Conservation (phyloP, 2,888 invertebrate species). For the Tenodera sinensis region DNA sequence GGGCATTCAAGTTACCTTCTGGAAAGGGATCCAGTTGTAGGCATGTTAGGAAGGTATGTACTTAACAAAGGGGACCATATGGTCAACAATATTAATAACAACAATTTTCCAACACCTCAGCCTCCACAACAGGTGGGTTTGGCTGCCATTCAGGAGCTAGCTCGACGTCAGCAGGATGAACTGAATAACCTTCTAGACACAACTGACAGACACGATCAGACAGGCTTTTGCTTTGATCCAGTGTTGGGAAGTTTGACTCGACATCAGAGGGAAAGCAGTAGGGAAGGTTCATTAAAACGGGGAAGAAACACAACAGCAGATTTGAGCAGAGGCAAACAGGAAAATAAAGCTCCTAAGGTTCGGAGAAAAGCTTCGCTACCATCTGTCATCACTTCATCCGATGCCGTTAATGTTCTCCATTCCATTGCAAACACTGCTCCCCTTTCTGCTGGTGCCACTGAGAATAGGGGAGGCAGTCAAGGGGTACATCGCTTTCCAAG, state of each 20-base stretch:
- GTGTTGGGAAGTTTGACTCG: slow-evolving; percentile 43
- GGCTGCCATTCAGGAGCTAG: slow-evolving; percentile 74
- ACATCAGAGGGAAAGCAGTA: slow-evolving; percentile 46
- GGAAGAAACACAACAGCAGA: slow-evolving; percentile 41
- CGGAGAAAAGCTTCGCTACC: slow-evolving; percentile 11
- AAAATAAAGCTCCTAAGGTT: slow-evolving; percentile 39
- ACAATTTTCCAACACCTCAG: slow-evolving; percentile 14
- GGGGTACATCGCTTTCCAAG: slow-evolving; percentile 28
- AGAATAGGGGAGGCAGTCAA: slow-evolving; percentile 20
- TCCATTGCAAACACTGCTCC: neutral
- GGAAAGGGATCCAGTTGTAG: slow-evolving; percentile 24
- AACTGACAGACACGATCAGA: slow-evolving; percentile 28
- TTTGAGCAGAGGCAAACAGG: slow-evolving; percentile 44
- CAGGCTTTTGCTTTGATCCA: slow-evolving; percentile 3
- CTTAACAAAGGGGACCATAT: slow-evolving; percentile 14
- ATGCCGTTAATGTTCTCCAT: neutral
- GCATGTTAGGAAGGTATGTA: slow-evolving; percentile 35
- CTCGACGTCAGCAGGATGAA: slow-evolving; percentile 56
- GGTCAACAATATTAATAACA: slow-evolving; percentile 25
- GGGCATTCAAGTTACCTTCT: slow-evolving; percentile 33
- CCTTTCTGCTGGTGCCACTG: neutral
- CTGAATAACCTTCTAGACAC: slow-evolving; percentile 40
- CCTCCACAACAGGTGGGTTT: slow-evolving; percentile 54
- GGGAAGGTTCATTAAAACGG: slow-evolving; percentile 49
- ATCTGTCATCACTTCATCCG: neutral